Percentiles rank a stretch among this genome's conserved stretches.
Conservation (phyloP, 2,113 vertebrate genomes). For the Diadophis punctatus region DNA sequence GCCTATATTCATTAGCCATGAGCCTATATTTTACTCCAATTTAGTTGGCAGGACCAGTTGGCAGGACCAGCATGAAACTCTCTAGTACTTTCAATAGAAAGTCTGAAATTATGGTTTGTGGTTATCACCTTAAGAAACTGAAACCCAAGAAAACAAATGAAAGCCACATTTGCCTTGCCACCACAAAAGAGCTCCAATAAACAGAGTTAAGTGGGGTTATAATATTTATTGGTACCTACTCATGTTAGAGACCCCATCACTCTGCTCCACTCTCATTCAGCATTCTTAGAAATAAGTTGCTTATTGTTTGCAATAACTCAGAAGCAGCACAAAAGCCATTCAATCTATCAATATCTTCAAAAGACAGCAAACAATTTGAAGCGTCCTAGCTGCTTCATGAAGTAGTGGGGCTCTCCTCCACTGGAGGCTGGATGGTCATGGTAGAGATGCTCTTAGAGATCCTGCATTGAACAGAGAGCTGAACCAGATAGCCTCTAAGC, state of each 20-base stretch:
- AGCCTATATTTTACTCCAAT: background rate
- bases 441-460: background rate
- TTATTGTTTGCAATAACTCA: background rate
- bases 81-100: background rate
- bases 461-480: background rate
- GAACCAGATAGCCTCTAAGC: background rate
- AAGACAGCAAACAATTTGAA: background rate
- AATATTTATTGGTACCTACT: background rate
- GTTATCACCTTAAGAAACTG: background rate
- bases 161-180: background rate
- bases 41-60: no score
- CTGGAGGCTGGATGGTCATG: background rate
- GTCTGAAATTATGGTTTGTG: background rate
- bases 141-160: background rate
- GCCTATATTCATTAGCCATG: background rate
- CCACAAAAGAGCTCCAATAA: background rate
- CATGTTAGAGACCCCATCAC: background rate
- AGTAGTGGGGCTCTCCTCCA: background rate
- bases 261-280: background rate
- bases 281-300: background rate
- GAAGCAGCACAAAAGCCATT: background rate
- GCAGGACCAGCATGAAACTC: background rate
- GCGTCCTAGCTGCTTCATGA: background rate
- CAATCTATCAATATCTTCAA: background rate
- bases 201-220: background rate